phyloP scores from a whole-genome alignment of 2,113 vertebrate species.

The Sardina pilchardus region DNA sequence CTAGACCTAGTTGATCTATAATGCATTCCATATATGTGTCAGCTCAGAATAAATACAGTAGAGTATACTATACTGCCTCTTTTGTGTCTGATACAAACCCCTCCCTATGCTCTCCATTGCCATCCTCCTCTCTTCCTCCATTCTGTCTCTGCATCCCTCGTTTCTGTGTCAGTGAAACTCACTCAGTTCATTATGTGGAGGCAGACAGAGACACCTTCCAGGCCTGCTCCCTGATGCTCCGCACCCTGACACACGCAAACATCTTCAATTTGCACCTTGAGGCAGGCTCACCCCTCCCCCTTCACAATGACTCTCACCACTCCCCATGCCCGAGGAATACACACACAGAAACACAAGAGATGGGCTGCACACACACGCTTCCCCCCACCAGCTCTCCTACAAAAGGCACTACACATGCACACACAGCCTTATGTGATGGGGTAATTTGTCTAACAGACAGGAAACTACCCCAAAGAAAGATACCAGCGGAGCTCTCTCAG shows the following conservation, averaged over 20 bases:
- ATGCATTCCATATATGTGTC: not conserved
- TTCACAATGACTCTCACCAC: not conserved
- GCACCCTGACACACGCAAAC: conserved; percentile 33
- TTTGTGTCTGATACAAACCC: conserved; percentile 33
- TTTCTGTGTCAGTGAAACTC: conserved; percentile 21
- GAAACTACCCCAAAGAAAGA: not conserved
- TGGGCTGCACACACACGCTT: not conserved
- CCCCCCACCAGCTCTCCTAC: not conserved
- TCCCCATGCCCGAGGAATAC: conserved; percentile 11
- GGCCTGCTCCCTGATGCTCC: conserved; percentile 19
- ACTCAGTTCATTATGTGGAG: conserved; percentile 37
- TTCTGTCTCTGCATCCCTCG: not conserved
- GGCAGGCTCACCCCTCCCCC: conserved; percentile 16
- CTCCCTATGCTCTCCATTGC: not conserved
- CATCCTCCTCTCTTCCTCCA: not conserved
- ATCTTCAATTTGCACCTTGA: conserved; percentile 48
- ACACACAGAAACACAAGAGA: conserved; percentile 19
- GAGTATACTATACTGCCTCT: conserved; percentile 13
- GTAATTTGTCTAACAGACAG: conserved; percentile 32
- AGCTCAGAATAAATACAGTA: not conserved
- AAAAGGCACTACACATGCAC: not conserved
- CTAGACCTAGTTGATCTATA: not conserved
- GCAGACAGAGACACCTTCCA: conserved; percentile 33
- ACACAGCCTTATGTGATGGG: not conserved
- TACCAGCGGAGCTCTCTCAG: not conserved